Conservation (phyloP, 2,797 vertebrate genomes). For the Manis javanica region DNA sequence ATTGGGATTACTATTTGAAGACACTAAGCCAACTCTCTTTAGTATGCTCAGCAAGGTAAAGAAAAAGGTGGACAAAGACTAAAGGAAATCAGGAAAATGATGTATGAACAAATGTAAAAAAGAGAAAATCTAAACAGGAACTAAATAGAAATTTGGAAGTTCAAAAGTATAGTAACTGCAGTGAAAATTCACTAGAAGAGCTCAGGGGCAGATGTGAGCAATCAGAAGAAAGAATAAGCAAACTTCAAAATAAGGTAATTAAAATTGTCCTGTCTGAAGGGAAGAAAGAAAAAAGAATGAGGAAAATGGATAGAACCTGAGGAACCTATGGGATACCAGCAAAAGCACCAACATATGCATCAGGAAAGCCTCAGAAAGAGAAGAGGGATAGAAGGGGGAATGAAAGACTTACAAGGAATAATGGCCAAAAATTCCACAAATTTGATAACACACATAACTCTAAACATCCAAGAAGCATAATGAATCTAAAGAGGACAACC, state of each 20-base stretch:
- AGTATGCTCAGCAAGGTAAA: background rate
- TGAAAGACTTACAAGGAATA: background rate
- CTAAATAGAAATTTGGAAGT: background rate
- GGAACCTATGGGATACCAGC: background rate
- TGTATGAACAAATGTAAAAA: background rate
- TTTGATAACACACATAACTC: background rate
- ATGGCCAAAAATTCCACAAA: background rate
- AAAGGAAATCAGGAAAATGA: background rate
- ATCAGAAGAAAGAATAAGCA: background rate
- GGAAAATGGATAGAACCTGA: background rate
- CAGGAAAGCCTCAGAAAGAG: background rate
- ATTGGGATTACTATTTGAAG: background rate
- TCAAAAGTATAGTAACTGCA: background rate
- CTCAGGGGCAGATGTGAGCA: background rate
- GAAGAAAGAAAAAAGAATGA: background rate
- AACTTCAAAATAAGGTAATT: background rate
- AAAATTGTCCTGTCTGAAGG: background rate
- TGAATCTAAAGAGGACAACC: background rate
- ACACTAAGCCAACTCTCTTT: background rate
- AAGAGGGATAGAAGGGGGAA: background rate
- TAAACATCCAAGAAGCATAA: background rate
- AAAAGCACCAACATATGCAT: background rate
- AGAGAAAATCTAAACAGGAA: background rate
- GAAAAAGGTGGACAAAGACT: background rate
- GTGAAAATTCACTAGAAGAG: background rate